These are phyloP conservation scores for Sylvia borin DNA, from an alignment of 2,797 vertebrate species.

Conservation along the genomic window DNA sequence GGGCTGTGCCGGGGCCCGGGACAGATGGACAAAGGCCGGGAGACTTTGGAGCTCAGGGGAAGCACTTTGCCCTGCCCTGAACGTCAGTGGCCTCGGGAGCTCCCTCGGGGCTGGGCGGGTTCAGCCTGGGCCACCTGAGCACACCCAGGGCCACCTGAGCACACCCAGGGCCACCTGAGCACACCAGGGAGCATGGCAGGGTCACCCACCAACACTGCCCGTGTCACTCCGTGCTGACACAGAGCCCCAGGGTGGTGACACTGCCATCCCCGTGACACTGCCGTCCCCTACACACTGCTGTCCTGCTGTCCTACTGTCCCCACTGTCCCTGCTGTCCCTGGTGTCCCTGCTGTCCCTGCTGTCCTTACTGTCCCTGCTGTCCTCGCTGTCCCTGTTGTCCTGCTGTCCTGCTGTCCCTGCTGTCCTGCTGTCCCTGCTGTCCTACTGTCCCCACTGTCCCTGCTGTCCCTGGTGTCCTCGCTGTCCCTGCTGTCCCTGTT, in stretches of 20 bases:
- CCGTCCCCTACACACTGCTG: fast-evolving
- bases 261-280: fast-evolving
- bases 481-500: no score
- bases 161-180: not conserved
- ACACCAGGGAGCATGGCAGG: fast-evolving
- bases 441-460: no score
- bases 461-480: no score
- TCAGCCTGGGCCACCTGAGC: not conserved
- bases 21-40: not conserved
- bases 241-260: fast-evolving
- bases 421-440: no score
- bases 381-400: no score
- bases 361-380: not conserved
- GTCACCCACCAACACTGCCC: fast-evolving
- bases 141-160: not conserved
- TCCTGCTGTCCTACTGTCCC: no score
- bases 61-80: not conserved
- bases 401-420: no score
- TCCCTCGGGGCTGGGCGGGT: not conserved
- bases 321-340: not conserved
- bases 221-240: not conserved
- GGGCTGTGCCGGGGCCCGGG: fast-evolving
- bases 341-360: no score
- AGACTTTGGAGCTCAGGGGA: not conserved
- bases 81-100: fast-evolving